Evolutionary conservation across 1,140 invertebrate species (phyloP), one percentile per base, ranked within the genome.

Genomic region (Drosophila neocordata): DNA sequence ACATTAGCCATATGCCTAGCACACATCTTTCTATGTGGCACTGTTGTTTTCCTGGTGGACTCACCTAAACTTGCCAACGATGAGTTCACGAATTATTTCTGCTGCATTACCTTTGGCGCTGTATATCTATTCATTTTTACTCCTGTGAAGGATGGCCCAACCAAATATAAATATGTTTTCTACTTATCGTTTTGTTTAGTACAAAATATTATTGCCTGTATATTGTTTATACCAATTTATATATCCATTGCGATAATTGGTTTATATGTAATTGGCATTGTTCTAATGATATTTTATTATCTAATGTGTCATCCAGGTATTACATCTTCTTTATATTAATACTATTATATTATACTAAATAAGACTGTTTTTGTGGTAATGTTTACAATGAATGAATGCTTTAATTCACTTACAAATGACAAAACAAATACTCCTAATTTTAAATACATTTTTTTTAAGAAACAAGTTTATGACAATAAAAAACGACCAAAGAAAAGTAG

Each of bases 51-150:
- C 18, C 6, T 70, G 6, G 35, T 80, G 5, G 81, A 84, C 18
- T 57, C 56, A 4, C 81, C 81, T 1, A 70, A 51, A 13, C 77
- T 85, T 31, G 63, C 63, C 6, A 15, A 44, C n/a, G 70, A 69
- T 11, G 13, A 18, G 1, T 8, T 69, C 0, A 13, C 66, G 4
- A 80, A 85, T 41, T 84, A 69, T 35, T 31, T 85, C 22, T 65
- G 77, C 34, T 85, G 81, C 37, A 41, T 85, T 8, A 63, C 77
- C n/a, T 84, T 84, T 37, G 81, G 81, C 12, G 55, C 64, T 11
- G 81, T 84, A 0, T 84, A 85, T 65, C 8, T 84, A 3, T 85
- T 85, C 60, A 74, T 84, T 35, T 84, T 80, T 35, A 74, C 67
- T 11, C 77, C 81, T 9, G 66, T 84, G 8, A 77, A 61, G 8